phyloP scores from a whole-genome alignment of 2,888 invertebrate genomes.

The Sceliomorpha sp. region DNA sequence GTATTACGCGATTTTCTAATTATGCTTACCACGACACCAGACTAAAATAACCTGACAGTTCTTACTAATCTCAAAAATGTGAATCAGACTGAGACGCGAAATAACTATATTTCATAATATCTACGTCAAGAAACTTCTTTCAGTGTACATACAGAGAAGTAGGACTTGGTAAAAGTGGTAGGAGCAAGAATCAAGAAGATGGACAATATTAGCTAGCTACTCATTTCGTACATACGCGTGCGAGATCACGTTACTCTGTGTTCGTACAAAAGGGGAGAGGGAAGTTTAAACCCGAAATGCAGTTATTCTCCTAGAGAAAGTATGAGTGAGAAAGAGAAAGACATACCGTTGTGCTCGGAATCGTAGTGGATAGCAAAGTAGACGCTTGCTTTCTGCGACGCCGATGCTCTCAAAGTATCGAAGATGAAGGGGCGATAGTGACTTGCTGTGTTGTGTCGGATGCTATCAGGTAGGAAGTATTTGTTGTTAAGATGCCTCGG shows the following conservation, averaged over 20 bases:
- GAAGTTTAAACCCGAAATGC: slow-evolving; percentile 13
- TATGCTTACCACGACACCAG: no score
- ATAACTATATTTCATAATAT: no score
- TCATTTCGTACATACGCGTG: no score
- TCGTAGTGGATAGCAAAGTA: slow-evolving; percentile 9
- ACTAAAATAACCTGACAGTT: no score
- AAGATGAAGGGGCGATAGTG: slow-evolving; percentile 67
- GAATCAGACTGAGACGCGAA: no score
- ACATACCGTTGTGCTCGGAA: slow-evolving; percentile 27
- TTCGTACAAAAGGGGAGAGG: slow-evolving; percentile 34
- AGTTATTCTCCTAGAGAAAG: neutral
- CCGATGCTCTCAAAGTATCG: slow-evolving; percentile 38
- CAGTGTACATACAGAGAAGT: no score
- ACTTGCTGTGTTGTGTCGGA: slow-evolving; percentile 78
- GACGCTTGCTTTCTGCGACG: slow-evolving; percentile 9
- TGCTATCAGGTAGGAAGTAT: slow-evolving; percentile 76
- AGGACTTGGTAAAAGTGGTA: no score
- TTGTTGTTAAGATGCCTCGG: slow-evolving; percentile 73
- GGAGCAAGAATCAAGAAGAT: slow-evolving; percentile 22
- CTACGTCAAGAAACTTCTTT: no score
- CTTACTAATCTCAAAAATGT: no score
- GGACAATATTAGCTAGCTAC: no score
- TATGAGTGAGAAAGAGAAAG: slow-evolving; percentile 17
- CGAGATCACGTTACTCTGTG: no score
- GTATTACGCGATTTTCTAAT: no score